Evolutionary conservation across 1,140 invertebrate genomes (phyloP).

Genomic region (Luehdorfia chinensis): DNA sequence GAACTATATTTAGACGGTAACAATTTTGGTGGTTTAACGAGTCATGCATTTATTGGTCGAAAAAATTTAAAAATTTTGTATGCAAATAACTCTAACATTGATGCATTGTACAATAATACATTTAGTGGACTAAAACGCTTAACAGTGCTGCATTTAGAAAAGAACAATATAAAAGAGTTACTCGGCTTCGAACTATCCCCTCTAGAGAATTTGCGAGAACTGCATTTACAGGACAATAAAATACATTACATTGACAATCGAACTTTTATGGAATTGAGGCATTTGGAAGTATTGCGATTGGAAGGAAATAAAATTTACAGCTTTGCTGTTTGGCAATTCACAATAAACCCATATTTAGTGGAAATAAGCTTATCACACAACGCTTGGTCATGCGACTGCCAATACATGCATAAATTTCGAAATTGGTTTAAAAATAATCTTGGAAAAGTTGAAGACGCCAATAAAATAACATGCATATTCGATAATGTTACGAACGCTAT

Average conservation of each 20-base stretch:
- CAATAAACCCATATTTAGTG: conserved; percentile 86
- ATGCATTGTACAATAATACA: conserved; percentile 90
- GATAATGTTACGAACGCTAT: conserved; percentile 81
- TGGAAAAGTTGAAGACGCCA: conserved; percentile 85
- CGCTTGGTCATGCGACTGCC: conserved; percentile 94
- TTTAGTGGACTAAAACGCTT: conserved; percentile 91
- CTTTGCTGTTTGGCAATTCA: conserved; percentile 87
- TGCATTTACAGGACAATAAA: conserved; percentile 92
- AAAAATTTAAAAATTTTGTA: conserved; percentile 92
- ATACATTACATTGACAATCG: conserved; percentile 90
- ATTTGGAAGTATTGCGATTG: conserved; percentile 89
- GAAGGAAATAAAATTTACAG: conserved; percentile 90
- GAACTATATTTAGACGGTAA: conserved; percentile 96
- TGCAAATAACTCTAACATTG: conserved; percentile 92
- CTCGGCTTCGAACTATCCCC: conserved; percentile 90
- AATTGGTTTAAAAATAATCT: conserved; percentile 86
- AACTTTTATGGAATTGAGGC: conserved; percentile 88
- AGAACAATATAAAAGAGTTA: conserved; percentile 88
- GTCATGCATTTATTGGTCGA: conserved; percentile 93
- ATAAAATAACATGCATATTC: conserved; percentile 82
- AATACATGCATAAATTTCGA: conserved; percentile 86
- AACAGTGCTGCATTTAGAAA: conserved; percentile 89
- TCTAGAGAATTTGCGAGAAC: conserved; percentile 87
- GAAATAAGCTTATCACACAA: conserved; percentile 90
- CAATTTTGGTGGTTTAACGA: conserved; percentile 89